Conservation (phyloP, 2,797 vertebrate genomes). For the Anguilla pacifica region DNA sequence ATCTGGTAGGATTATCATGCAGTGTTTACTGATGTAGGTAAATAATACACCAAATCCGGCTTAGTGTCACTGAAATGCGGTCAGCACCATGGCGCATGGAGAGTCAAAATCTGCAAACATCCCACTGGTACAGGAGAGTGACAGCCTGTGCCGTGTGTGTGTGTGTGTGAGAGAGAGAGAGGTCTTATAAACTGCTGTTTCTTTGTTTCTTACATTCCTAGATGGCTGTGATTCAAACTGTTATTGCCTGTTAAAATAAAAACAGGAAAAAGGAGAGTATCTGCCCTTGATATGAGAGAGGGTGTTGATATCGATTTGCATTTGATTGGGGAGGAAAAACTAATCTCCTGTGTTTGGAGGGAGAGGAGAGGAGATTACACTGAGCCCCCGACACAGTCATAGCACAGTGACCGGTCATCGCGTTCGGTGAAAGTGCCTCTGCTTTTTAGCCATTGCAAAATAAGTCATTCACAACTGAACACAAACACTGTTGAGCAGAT, state of each 20-base stretch:
- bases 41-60: constrained; percentile 27
- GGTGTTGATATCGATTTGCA: not conserved
- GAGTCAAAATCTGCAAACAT: not conserved
- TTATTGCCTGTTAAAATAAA: not conserved
- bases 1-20: constrained; percentile 21
- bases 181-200: not conserved
- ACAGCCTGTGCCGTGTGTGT: constrained; percentile 5
- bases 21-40: constrained; percentile 31
- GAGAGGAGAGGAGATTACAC: not conserved
- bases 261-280: not conserved
- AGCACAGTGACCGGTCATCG: not conserved
- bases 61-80: constrained; percentile 26
- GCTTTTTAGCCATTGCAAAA: constrained; percentile 33
- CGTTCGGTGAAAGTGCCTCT: constrained; percentile 29
- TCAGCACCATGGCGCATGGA: constrained; percentile 18
- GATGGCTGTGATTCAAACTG: not conserved
- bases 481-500: constrained; percentile 38
- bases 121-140: not conserved
- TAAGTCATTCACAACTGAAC: constrained; percentile 40
- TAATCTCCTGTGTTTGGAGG: not conserved
- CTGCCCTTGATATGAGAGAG: not conserved
- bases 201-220: not conserved
- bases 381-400: not conserved
- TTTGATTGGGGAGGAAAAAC: not conserved
- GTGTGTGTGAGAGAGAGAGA: constrained; percentile 20